Conservation (phyloP, 2,113 vertebrate species). For the Chitala chitala region DNA sequence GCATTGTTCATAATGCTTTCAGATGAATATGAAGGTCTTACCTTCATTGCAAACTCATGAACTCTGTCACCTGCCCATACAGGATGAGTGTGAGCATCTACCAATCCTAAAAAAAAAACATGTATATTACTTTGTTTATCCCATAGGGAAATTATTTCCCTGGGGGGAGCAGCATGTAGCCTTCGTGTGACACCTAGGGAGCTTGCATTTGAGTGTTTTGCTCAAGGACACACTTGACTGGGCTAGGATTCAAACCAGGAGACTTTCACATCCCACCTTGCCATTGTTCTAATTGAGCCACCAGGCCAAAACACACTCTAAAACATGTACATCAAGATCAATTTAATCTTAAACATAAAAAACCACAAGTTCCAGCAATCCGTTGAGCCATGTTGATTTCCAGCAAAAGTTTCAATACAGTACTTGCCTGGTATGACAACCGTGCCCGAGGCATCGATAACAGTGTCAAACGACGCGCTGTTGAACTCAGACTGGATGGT, state of each 20-base stretch:
- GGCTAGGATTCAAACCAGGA: too few species aligned
- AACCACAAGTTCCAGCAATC: not conserved
- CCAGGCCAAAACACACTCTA: too few species aligned
- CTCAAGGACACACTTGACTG: too few species aligned
- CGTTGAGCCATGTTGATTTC: not conserved
- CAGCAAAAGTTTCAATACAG: not conserved
- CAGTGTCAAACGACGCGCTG: conserved; percentile 67
- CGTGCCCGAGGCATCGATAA: conserved; percentile 86
- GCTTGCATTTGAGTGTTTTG: too few species aligned
- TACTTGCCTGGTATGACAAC: conserved; percentile 83
- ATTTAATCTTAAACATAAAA: not conserved
- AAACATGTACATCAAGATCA: not conserved
- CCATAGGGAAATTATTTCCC: too few species aligned
- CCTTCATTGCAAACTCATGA: conserved; percentile 98
- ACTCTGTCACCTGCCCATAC: conserved; percentile 96
- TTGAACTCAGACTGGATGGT: conserved; percentile 65
- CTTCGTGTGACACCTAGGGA: too few species aligned
- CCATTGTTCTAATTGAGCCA: too few species aligned
- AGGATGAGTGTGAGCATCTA: conserved; percentile 93
- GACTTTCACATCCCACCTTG: too few species aligned
- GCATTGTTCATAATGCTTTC: too few species aligned
- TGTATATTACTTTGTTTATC: not conserved
- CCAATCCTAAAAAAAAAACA: conserved; percentile 70
- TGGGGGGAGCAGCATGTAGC: too few species aligned
- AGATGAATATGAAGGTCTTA: conserved; percentile 50